These are phyloP conservation scores for Sarcophaga rosellei DNA, from an alignment of 2,888 invertebrate genomes.

Conservation along the genomic window DNA sequence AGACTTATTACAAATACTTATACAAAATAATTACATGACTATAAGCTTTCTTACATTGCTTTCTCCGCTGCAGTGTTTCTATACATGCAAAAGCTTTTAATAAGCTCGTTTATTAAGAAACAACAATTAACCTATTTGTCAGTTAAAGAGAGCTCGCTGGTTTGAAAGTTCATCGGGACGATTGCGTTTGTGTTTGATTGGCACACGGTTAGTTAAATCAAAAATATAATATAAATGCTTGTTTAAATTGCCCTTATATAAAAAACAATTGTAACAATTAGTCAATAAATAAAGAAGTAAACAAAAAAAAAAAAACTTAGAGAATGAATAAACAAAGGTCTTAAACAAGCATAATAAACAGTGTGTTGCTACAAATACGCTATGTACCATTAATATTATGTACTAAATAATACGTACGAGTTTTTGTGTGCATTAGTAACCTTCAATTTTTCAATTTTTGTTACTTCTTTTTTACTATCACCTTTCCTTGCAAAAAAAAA, in stretches of 20 bases:
- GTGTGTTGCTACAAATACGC: not conserved
- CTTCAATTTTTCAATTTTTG: constrained; percentile 32
- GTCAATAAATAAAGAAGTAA: not conserved
- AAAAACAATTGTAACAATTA: not conserved
- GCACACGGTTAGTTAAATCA: constrained; percentile 42
- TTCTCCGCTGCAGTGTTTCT: too few relatives aligned
- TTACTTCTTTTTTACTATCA: not conserved
- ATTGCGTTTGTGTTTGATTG: constrained; percentile 42
- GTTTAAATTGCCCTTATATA: constrained; percentile 2
- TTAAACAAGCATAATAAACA: too few relatives aligned
- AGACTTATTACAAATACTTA: too few relatives aligned
- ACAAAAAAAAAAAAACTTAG: not conserved
- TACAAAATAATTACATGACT: too few relatives aligned
- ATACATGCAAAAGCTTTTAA: constrained; percentile 9
- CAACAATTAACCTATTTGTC: constrained; percentile 43
- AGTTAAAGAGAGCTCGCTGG: constrained; percentile 39
- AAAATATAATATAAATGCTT: constrained; percentile 8
- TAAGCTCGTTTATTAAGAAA: constrained; percentile 14
- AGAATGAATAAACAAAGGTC: not conserved
- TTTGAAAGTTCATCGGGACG: constrained; percentile 46
- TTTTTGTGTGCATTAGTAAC: constrained; percentile 47
- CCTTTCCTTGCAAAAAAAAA: constrained; percentile 24
- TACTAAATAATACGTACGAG: constrained; percentile 22
- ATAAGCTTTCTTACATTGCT: not conserved
- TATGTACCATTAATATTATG: not conserved